A percentile compares a stretch with the other conserved stretches of the same genome.
These are phyloP conservation scores for Dryocosmus kuriphilus DNA, from an alignment of 2,888 invertebrate genomes.

Conservation along the genomic window DNA sequence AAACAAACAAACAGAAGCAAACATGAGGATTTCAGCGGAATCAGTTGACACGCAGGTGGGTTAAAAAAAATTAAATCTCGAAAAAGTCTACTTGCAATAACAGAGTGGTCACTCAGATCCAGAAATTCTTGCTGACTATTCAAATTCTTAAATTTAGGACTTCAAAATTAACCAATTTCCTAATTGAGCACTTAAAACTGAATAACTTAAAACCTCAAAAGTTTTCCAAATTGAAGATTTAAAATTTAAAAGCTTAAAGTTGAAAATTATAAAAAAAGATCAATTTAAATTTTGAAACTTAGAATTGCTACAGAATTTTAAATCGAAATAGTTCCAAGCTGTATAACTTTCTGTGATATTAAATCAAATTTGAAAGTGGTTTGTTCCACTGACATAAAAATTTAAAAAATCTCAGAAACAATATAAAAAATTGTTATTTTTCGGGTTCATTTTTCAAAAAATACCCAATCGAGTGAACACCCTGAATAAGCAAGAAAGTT, in stretches of 20 bases:
- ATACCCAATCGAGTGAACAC: not conserved
- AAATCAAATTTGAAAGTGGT: no score
- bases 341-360: no score
- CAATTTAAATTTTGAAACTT: no score
- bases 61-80: not conserved
- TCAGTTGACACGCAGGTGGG: slow-evolving; percentile 10
- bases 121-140: not conserved
- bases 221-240: no score
- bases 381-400: no score
- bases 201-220: not conserved
- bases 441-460: not conserved
- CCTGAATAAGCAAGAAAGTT: not conserved
- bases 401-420: no score
- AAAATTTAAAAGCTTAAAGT: no score
- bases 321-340: no score
- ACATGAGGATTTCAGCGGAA: slow-evolving; percentile 63
- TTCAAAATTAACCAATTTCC: not conserved
- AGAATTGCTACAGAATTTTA: no score
- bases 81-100: not conserved
- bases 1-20: slow-evolving; percentile 74
- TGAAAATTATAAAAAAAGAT: no score
- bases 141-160: not conserved
- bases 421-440: not conserved
- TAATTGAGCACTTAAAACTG: not conserved
- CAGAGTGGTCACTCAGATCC: not conserved